Evolutionary conservation across 2,888 invertebrate species (phyloP).

Genomic region (Thalpophila matura): DNA sequence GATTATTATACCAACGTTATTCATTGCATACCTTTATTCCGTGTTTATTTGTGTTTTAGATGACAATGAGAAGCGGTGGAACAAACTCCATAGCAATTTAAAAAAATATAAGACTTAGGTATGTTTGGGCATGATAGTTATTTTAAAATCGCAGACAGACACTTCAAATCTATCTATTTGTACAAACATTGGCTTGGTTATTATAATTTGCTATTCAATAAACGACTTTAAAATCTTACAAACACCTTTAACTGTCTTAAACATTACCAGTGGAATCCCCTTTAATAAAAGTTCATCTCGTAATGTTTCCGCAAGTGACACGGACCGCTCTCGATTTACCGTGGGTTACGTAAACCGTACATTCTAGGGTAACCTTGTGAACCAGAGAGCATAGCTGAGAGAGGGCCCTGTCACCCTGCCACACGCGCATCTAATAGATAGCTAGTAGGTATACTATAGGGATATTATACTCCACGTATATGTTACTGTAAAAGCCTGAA

Average conservation of each 20-base stretch:
- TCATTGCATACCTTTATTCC: no score
- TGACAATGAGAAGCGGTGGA: no score
- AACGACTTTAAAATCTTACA: not conserved
- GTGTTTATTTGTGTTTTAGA: no score
- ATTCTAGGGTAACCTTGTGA: slow-evolving; percentile 57
- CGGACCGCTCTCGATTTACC: slow-evolving; percentile 30
- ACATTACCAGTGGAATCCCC: not conserved
- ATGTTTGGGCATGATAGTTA: no score
- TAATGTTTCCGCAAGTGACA: slow-evolving; percentile 39
- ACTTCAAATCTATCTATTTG: no score
- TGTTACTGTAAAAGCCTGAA: not conserved
- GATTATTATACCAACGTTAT: no score
- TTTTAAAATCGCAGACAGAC: no score
- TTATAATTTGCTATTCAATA: not conserved
- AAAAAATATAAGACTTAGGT: no score
- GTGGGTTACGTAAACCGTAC: slow-evolving; percentile 46
- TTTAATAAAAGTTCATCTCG: slow-evolving; percentile 26
- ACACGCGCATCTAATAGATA: not conserved
- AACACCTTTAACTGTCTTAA: not conserved
- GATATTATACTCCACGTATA: not conserved
- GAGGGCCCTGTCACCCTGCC: slow-evolving; percentile 1
- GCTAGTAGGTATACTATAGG: not conserved
- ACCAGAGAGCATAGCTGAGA: slow-evolving; percentile 18
- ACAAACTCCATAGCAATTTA: no score
- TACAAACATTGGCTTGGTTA: no score